These are phyloP conservation scores for Sycophaga agraensis DNA, from an alignment of 1,140 invertebrate genomes.

Conservation along the genomic window DNA sequence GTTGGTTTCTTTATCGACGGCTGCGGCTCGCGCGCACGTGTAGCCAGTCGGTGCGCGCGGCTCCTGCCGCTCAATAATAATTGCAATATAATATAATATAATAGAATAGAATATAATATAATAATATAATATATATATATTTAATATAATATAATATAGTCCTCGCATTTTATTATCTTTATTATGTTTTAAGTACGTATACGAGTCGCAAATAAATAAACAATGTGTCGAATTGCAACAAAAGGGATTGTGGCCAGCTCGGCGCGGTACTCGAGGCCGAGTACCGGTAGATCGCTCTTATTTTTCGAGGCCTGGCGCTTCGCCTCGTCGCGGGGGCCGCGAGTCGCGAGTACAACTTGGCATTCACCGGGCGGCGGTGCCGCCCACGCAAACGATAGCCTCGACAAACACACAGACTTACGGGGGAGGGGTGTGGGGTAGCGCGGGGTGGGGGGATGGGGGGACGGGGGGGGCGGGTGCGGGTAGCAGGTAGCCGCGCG, in stretches of 20 bases:
- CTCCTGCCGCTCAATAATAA: no score
- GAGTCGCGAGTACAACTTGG: no score
- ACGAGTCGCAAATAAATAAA: slow-evolving; percentile 27
- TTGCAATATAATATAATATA: no score
- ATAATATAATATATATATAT: neutral
- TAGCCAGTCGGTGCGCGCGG: no score
- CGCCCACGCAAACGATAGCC: no score
- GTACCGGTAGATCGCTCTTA: neutral
- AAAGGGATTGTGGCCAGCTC: neutral
- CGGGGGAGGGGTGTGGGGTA: neutral
- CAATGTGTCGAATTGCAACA: slow-evolving; percentile 11
- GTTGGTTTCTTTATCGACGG: no score
- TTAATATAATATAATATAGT: slow-evolving; percentile 14
- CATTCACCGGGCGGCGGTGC: no score
- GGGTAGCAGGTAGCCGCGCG: no score
- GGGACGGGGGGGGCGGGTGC: neutral
- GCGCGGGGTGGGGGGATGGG: neutral
- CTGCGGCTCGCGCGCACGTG: no score
- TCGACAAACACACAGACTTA: no score
- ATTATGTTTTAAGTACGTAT: slow-evolving; percentile 22
- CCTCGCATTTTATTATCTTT: slow-evolving; percentile 7
- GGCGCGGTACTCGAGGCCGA: no score
- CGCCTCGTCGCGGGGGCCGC: neutral
- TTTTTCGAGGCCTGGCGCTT: slow-evolving; percentile 1
- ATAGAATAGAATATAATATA: no score